A percentile compares a stretch with the other conserved stretches of the same genome.
These are phyloP conservation scores for Entelurus aequoreus DNA, from an alignment of 2,113 vertebrate species.

Conservation along the genomic window DNA sequence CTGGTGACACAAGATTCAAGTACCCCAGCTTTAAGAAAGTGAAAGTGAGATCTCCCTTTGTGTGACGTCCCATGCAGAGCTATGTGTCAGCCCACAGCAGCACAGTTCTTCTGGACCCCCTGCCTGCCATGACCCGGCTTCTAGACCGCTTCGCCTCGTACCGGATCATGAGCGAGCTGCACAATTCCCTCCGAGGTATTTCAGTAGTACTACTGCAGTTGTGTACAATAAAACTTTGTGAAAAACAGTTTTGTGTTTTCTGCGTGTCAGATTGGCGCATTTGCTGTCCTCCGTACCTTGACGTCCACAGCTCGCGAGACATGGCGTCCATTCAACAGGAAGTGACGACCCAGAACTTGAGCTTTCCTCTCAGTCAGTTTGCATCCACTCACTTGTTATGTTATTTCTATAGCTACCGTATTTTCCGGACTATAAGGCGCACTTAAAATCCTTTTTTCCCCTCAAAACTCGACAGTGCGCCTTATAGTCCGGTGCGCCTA, in stretches of 20 bases:
- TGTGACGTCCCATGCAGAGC: constrained; percentile 36
- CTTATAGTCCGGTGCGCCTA: no score
- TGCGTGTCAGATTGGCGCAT: constrained; percentile 54
- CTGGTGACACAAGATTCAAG: no score
- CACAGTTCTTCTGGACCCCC: constrained; percentile 69
- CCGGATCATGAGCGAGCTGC: constrained; percentile 67
- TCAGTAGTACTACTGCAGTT: neutral
- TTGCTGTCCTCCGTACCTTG: constrained; percentile 68
- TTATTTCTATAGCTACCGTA: no score
- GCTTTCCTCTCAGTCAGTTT: constrained; percentile 69
- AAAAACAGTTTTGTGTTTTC: neutral
- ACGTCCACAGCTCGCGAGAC: constrained; percentile 52
- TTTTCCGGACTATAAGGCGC: no score
- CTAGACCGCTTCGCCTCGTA: constrained; percentile 72
- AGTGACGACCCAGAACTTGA: constrained; percentile 42
- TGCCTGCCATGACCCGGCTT: constrained; percentile 65
- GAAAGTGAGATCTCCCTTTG: neutral
- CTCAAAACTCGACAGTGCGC: no score
- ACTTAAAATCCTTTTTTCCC: no score
- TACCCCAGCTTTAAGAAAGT: neutral
- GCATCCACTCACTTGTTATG: neutral
- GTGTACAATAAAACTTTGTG: no score
- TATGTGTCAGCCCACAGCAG: constrained; percentile 61
- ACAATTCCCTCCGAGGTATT: constrained; percentile 54
- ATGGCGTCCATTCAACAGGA: constrained; percentile 45